Base-by-base conservation (phyloP, 1,140 invertebrate genomes). In the Calephelis nemesis region DNA sequence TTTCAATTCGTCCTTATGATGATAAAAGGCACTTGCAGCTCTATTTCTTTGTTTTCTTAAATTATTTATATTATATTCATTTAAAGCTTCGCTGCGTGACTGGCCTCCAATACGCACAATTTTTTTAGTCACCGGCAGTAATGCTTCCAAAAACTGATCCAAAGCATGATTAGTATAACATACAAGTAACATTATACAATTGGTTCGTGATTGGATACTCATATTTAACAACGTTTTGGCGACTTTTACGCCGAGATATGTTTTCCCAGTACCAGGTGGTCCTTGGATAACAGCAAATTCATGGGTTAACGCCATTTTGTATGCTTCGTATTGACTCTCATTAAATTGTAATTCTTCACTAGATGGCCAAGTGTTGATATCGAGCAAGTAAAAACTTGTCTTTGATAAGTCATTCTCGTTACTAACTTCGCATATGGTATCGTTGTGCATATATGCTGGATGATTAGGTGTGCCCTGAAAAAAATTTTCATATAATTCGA, bases 101-200 rank as follows among this genome's bases (percentile, higher is more conserved):
- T 95, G 94, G 5, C 94, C 94, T 5, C 97, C 97, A 72, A 98
- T 93, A 40, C 97, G 93, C 11, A 96, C 90, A 65, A 97, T 91
- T 19, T 93, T 89, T 0, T 90, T 49, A 3, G 94, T 95, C 4
- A 92, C 82, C 13, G 82, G 67, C 7, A 94, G 77, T 9, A 96
- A 92, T 19, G 95, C 95, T 84, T 97, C 94, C n/a, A 98, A 84
- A 91, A 98, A 98, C 82, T 98, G 96, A 92, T 98, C 97, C 4
- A 98, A 82, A 1, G 97, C 97, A 86, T 98, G 96, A 82, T 98
- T 98, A 0, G 96, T 97, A 74, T 95, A 97, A 78, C 96, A 97
- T 19, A 98, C 94, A 10, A 98, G 92, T 3, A 98, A 84, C 66
- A 98, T 95, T 5, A 96, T 95, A 50, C 76, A 79, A 1, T 68